These are phyloP conservation scores for Nibea coibor DNA, from an alignment of 2,113 vertebrate species.

Conservation along the genomic window DNA sequence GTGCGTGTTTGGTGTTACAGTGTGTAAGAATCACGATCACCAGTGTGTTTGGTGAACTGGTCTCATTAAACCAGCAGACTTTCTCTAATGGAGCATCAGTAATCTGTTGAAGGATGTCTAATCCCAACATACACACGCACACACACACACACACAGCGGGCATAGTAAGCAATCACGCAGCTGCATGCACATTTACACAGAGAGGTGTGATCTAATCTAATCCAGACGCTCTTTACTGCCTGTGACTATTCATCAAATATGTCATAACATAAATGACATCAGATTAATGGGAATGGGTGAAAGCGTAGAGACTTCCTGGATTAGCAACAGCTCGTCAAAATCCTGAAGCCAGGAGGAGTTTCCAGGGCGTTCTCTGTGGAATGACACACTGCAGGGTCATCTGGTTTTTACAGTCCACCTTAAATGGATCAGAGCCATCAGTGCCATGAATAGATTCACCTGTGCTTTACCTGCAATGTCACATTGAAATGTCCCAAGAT, in stretches of 20 bases:
- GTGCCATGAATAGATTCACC: neutral
- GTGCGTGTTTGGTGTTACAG: neutral
- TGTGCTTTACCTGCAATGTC: neutral
- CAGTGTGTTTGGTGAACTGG: neutral
- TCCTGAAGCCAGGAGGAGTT: neutral
- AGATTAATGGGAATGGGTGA: conserved; percentile 50
- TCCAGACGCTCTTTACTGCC: conserved; percentile 42
- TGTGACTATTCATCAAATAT: conserved; percentile 56
- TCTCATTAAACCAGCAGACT: conserved; percentile 10
- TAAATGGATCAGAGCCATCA: neutral
- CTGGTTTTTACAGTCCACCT: neutral
- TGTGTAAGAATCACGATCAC: neutral
- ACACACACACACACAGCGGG: conserved; percentile 9
- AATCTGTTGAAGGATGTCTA: conserved; percentile 55
- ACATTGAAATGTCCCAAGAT: neutral
- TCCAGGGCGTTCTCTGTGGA: conserved; percentile 31
- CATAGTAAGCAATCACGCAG: conserved; percentile 10
- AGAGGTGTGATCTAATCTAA: conserved; percentile 68
- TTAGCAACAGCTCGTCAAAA: conserved; percentile 40
- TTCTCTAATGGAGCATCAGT: conserved; percentile 49
- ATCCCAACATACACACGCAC: conserved; percentile 20
- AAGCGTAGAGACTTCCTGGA: conserved; percentile 32
- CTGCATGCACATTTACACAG: conserved; percentile 45
- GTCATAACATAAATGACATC: conserved; percentile 48
- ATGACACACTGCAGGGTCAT: neutral